Conservation (phyloP, 2,888 invertebrate species). For the Operophtera brumata region DNA sequence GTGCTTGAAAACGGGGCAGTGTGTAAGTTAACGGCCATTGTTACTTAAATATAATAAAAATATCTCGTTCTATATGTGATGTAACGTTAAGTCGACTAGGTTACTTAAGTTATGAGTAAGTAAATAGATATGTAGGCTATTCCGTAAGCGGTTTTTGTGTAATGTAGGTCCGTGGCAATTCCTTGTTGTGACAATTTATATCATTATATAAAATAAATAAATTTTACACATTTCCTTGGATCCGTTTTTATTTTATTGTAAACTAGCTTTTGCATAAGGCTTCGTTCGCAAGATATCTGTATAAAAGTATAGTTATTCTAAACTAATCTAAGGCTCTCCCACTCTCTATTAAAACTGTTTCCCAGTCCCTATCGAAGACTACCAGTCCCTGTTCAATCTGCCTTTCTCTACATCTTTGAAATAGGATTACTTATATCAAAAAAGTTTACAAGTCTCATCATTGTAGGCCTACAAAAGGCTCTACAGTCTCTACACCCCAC, state of each 20-base stretch:
- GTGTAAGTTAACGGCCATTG: conserved; percentile 60
- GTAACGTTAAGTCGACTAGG: conserved; percentile 73
- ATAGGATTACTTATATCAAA: too few relatives aligned
- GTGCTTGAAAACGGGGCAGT: conserved; percentile 55
- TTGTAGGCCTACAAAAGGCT: too few relatives aligned
- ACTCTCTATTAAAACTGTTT: too few relatives aligned
- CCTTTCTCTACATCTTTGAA: too few relatives aligned
- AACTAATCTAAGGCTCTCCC: too few relatives aligned
- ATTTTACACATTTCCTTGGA: conserved; percentile 66
- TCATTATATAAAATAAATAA: conserved; percentile 62
- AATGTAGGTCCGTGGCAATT: conserved; percentile 68
- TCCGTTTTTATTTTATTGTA: conserved; percentile 4
- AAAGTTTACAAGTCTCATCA: too few relatives aligned
- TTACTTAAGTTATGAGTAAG: conserved; percentile 51
- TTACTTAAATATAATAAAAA: conserved; percentile 62
- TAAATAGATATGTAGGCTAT: conserved; percentile 52
- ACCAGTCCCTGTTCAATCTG: too few relatives aligned
- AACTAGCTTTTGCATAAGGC: too few relatives aligned
- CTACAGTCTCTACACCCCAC: too few relatives aligned
- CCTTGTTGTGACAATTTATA: conserved; percentile 77
- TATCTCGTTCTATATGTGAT: conserved; percentile 80
- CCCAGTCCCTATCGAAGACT: too few relatives aligned
- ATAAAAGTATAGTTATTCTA: too few relatives aligned
- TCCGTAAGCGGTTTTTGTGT: conserved; percentile 60
- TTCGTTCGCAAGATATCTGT: too few relatives aligned